Evolutionary conservation across 2,888 invertebrate genomes (phyloP).

Genomic region (Philaethria dido): DNA sequence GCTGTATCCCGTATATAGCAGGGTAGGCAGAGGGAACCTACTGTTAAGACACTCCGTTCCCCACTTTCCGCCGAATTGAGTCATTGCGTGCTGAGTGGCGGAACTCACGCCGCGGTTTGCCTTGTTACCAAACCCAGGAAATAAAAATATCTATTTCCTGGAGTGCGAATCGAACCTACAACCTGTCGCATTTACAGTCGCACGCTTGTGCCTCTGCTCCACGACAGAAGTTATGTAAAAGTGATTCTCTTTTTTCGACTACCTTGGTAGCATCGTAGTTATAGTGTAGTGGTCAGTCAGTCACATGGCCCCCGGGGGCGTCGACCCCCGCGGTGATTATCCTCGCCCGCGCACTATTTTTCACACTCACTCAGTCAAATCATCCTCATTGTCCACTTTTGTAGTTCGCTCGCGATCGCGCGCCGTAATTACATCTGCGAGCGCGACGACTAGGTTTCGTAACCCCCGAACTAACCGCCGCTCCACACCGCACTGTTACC

Average conservation of each 20-base stretch:
- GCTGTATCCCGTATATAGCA: too few relatives aligned
- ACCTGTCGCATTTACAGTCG: too few relatives aligned
- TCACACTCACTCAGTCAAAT: constrained; percentile 29
- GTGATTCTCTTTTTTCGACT: neutral
- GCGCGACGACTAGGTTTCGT: neutral
- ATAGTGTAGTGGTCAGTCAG: neutral
- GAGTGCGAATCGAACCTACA: too few relatives aligned
- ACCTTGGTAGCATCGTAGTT: neutral
- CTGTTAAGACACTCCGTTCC: too few relatives aligned
- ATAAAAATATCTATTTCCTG: too few relatives aligned
- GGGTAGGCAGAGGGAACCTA: too few relatives aligned
- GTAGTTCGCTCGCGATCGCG: constrained; percentile 13
- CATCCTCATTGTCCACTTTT: constrained; percentile 28
- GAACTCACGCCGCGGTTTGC: too few relatives aligned
- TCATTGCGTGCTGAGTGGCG: too few relatives aligned
- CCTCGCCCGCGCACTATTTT: constrained; percentile 32
- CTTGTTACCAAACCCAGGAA: too few relatives aligned
- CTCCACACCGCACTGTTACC: neutral
- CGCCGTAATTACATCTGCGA: constrained; percentile 14
- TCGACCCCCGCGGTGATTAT: constrained; percentile 27
- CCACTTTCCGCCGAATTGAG: too few relatives aligned
- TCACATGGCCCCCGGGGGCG: neutral
- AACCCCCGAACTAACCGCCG: constrained; percentile 4
- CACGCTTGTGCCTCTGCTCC: too few relatives aligned
- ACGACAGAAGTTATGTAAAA: too few relatives aligned